phyloP scores from a whole-genome alignment of 2,797 vertebrate genomes.

The Nasua narica region DNA sequence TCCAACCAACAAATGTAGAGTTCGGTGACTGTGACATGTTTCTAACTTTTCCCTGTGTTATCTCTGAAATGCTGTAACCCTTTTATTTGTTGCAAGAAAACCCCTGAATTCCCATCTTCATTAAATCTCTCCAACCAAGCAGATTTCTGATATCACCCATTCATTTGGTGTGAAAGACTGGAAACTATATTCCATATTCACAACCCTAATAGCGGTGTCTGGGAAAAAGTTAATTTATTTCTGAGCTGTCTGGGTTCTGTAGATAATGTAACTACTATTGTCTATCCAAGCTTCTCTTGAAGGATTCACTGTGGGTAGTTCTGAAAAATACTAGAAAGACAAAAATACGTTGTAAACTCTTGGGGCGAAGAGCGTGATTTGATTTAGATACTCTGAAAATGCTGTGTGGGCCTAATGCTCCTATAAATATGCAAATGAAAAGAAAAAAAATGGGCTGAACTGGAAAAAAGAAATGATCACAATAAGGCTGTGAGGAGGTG shows the following conservation, averaged over 20 bases:
- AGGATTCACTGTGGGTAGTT: neutral
- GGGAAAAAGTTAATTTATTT: neutral
- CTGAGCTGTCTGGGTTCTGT: neutral
- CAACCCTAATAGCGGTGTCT: neutral
- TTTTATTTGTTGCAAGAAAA: neutral
- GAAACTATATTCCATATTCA: neutral
- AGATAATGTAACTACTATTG: neutral
- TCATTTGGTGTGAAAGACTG: neutral
- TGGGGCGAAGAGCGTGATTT: neutral
- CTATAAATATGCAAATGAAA: neutral
- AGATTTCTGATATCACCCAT: neutral
- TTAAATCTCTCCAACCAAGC: neutral
- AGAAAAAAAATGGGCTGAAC: neutral
- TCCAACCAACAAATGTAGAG: neutral
- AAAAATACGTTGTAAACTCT: neutral
- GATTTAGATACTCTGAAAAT: neutral
- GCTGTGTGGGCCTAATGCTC: neutral
- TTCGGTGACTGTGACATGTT: neutral
- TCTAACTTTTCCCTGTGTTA: neutral
- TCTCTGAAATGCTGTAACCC: neutral
- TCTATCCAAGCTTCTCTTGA: neutral
- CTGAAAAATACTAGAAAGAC: neutral
- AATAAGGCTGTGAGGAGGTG: neutral
- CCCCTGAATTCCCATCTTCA: neutral
- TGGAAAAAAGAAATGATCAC: neutral